phyloP scores from a whole-genome alignment of 2,888 invertebrate genomes.

The Deilephila porcellus region DNA sequence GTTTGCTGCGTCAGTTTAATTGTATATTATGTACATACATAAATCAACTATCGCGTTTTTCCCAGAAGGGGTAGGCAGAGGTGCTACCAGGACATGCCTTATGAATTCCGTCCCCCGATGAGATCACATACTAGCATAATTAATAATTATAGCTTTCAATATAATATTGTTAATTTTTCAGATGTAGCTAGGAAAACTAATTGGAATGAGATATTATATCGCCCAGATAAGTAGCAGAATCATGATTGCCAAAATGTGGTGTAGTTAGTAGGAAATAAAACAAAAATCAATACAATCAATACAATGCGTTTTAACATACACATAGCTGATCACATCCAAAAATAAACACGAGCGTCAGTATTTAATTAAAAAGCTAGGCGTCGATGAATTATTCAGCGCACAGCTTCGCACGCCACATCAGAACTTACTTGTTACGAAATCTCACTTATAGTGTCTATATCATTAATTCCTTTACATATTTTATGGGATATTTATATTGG shows the following conservation, averaged over 20 bases:
- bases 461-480: not conserved
- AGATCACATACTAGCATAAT: no score
- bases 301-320: not conserved
- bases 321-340: not conserved
- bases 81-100: no score
- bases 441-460: not conserved
- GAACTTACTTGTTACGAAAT: conserved; percentile 3
- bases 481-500: not conserved
- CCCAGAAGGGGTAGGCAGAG: no score
- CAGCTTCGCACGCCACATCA: not conserved
- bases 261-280: no score
- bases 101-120: no score
- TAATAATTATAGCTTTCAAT: no score
- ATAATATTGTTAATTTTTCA: not conserved
- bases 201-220: no score
- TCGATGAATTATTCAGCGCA: conserved; percentile 3
- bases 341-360: conserved; percentile 17
- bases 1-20: conserved; percentile 26
- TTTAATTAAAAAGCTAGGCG: conserved; percentile 17
- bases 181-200: not conserved
- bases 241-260: no score
- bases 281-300: not conserved
- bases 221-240: no score
- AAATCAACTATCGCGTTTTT: no score
- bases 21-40: no score